A percentile compares a stretch with the other conserved stretches of the same genome.
Conservation (phyloP, 2,888 invertebrate genomes). For the Eilema caniola region DNA sequence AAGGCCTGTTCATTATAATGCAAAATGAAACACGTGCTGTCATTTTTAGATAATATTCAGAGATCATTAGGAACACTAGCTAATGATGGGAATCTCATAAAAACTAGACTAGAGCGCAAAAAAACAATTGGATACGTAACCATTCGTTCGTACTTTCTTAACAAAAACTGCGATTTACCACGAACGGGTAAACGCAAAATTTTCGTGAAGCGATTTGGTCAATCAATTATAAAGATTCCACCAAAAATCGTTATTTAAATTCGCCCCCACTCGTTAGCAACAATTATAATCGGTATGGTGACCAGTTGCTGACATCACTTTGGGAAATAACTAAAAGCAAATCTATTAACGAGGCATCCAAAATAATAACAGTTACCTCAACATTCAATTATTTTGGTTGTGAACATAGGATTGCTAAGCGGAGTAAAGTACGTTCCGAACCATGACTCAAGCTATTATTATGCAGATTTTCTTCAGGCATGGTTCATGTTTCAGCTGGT, state of each 20-base stretch:
- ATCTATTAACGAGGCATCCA: conserved; percentile 42
- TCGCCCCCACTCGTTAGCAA: conserved; percentile 44
- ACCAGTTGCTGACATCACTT: conserved; percentile 63
- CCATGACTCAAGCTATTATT: conserved; percentile 54
- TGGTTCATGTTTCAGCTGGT: conserved; percentile 38
- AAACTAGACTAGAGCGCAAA: conserved; percentile 59
- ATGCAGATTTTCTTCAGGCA: conserved; percentile 64
- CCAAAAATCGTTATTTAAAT: conserved; percentile 51
- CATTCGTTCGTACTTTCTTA: conserved; percentile 50
- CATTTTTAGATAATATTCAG: conserved; percentile 58
- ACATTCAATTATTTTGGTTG: conserved; percentile 57
- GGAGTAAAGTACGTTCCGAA: conserved; percentile 39
- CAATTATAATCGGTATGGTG: conserved; percentile 47
- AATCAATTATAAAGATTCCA: conserved; percentile 46
- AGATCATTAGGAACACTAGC: conserved; percentile 61
- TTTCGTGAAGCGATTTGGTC: conserved; percentile 35
- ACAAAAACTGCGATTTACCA: conserved; percentile 40
- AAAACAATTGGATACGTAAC: conserved; percentile 61
- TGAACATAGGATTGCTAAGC: conserved; percentile 49
- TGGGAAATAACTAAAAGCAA: conserved; percentile 48
- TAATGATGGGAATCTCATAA: conserved; percentile 64
- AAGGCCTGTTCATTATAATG: conserved; percentile 34
- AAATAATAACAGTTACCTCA: conserved; percentile 64
- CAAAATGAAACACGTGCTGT: conserved; percentile 58
- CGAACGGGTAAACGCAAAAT: conserved; percentile 32